phyloP scores from a whole-genome alignment of 2,888 invertebrate genomes.

The Lapara coniferarum region DNA sequence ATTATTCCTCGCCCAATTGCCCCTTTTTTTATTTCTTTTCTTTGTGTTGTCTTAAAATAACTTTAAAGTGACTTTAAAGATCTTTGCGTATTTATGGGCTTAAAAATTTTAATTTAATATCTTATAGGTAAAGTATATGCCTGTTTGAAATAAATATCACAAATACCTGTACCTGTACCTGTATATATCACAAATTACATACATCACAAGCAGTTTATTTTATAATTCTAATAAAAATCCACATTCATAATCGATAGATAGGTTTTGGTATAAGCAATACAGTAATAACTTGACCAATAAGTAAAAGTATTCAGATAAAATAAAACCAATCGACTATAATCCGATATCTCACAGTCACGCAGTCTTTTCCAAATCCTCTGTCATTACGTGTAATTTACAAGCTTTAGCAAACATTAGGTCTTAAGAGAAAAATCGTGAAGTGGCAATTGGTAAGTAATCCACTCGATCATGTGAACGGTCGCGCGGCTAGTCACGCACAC shows the following conservation, averaged over 20 bases:
- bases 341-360: not conserved
- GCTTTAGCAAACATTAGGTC: constrained; percentile 48
- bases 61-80: not conserved
- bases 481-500: constrained; percentile 58
- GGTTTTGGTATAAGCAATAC: not conserved
- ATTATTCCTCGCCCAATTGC: constrained; percentile 7
- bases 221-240: too few species aligned
- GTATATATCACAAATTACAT: too few species aligned
- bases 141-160: too few species aligned
- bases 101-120: too few species aligned
- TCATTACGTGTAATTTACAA: constrained; percentile 28
- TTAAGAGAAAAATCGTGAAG: constrained; percentile 65
- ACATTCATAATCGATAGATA: too few species aligned
- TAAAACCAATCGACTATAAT: not conserved
- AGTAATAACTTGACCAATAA: not conserved
- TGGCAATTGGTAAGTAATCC: constrained; percentile 59
- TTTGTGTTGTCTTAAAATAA: not conserved
- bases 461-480: constrained; percentile 54
- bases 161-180: too few species aligned
- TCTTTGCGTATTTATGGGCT: too few species aligned
- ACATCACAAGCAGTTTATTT: too few species aligned
- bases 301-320: not conserved
- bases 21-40: not conserved
- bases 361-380: not conserved
- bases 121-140: too few species aligned